A percentile compares a stretch with the other conserved stretches of the same genome.
These are phyloP conservation scores for Rhinella marina DNA, from an alignment of 2,797 vertebrate species.

Conservation along the genomic window DNA sequence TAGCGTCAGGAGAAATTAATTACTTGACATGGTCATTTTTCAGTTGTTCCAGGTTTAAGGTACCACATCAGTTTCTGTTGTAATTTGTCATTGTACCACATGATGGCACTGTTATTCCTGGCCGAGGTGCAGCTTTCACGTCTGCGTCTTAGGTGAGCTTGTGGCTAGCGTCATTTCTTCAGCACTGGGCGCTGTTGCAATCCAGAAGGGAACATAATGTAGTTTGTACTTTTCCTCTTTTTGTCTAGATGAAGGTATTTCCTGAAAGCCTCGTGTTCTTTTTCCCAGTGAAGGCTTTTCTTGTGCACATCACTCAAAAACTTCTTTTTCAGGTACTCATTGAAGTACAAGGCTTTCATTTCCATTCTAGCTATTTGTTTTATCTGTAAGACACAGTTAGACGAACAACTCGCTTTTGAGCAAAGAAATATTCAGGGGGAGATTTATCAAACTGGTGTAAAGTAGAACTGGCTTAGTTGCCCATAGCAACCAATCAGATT, in stretches of 20 bases:
- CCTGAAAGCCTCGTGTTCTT: neutral
- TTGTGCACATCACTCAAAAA: neutral
- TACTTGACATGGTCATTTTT: neutral
- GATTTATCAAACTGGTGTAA: no score
- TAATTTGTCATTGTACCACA: neutral
- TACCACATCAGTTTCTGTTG: neutral
- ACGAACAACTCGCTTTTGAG: neutral
- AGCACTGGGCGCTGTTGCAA: neutral
- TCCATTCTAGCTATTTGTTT: neutral
- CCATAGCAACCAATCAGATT: no score
- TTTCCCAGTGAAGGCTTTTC: neutral
- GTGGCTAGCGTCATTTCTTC: neutral
- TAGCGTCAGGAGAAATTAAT: neutral
- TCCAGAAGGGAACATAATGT: neutral
- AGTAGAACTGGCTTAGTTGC: no score
- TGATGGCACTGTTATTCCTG: neutral
- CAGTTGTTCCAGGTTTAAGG: neutral
- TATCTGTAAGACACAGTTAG: slow-evolving; percentile 13
- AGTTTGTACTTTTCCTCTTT: neutral
- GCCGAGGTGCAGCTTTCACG: neutral
- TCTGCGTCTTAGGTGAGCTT: neutral
- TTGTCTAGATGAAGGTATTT: neutral
- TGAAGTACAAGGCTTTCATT: neutral
- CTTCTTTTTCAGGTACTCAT: neutral
- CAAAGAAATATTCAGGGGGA: no score